Conservation (phyloP, 2,797 vertebrate genomes). For the Eptatretus atami region DNA sequence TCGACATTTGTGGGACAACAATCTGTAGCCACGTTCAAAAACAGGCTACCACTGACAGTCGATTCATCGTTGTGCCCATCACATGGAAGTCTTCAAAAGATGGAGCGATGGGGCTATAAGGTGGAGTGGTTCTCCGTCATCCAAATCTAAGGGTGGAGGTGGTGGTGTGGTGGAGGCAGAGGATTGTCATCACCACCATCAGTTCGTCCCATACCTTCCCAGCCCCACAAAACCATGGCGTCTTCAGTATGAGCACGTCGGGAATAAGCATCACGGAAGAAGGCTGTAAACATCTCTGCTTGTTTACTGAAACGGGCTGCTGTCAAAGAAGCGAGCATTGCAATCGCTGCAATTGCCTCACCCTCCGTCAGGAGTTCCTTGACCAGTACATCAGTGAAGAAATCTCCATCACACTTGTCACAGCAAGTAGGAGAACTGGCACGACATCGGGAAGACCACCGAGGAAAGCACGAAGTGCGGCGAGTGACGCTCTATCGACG, state of each 20-base stretch:
- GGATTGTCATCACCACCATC: too few relatives aligned
- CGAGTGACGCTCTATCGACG: conserved; percentile 92
- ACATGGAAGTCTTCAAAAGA: too few relatives aligned
- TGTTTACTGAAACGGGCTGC: conserved; percentile 88
- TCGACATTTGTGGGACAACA: too few relatives aligned
- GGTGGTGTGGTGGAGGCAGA: too few relatives aligned
- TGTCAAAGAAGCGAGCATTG: conserved; percentile 81
- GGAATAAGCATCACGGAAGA: conserved; percentile 81
- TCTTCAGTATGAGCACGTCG: conserved; percentile 76
- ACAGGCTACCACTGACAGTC: too few relatives aligned
- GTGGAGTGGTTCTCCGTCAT: conserved; percentile 79
- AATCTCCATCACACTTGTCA: conserved; percentile 93
- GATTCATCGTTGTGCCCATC: too few relatives aligned
- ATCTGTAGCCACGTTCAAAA: too few relatives aligned
- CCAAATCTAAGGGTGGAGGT: conserved; percentile 10
- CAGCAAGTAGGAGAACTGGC: conserved; percentile 84
- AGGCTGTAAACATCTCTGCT: conserved; percentile 78
- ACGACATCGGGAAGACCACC: conserved; percentile 90
- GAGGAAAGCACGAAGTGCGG: conserved; percentile 73
- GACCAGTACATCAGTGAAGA: conserved; percentile 87
- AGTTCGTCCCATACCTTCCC: too few relatives aligned
- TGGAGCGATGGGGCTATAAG: conserved; percentile 31
- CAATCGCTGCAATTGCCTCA: conserved; percentile 97
- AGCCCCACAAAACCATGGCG: conserved; percentile 12
- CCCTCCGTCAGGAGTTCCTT: conserved; percentile 97